These are phyloP conservation scores for Hecatera dysodea DNA, from an alignment of 2,888 invertebrate species.

Conservation along the genomic window DNA sequence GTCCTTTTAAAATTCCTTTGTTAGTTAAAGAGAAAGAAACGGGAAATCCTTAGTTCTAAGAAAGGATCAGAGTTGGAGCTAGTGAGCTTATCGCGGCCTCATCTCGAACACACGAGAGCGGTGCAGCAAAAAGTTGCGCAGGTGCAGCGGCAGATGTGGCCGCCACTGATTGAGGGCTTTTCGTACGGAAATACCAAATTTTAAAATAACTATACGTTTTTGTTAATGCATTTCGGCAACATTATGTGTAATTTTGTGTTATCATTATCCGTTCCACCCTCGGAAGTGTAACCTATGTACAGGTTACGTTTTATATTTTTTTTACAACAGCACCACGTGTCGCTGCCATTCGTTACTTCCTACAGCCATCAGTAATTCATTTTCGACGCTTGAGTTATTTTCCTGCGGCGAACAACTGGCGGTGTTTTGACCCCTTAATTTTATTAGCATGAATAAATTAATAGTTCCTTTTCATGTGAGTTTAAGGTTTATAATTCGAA, in stretches of 20 bases:
- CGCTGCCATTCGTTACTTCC: constrained; percentile 60
- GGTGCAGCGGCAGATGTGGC: constrained; percentile 82
- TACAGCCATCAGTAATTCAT: constrained; percentile 67
- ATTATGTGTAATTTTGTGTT: constrained; percentile 54
- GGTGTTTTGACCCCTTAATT: constrained; percentile 66
- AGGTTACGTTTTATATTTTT: constrained; percentile 37
- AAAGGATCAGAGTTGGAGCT: constrained; percentile 64
- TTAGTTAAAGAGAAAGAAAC: background rate
- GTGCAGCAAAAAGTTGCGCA: constrained; percentile 79
- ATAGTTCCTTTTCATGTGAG: constrained; percentile 61
- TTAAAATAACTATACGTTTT: constrained; percentile 68
- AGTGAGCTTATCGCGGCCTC: constrained; percentile 53
- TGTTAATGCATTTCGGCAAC: constrained; percentile 58
- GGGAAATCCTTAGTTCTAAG: constrained; percentile 58
- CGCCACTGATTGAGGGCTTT: constrained; percentile 72
- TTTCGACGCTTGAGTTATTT: constrained; percentile 68
- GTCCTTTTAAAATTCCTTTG: background rate
- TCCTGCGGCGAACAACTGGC: constrained; percentile 64
- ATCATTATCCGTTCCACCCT: constrained; percentile 39
- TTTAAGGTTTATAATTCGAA: constrained; percentile 52
- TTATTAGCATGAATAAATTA: constrained; percentile 67
- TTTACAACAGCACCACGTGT: constrained; percentile 59
- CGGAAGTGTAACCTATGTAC: constrained; percentile 24
- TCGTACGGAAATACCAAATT: constrained; percentile 71
- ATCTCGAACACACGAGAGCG: constrained; percentile 54